Evolutionary conservation across 1,140 invertebrate species (phyloP).

Genomic region (Anadara kagoshimensis): DNA sequence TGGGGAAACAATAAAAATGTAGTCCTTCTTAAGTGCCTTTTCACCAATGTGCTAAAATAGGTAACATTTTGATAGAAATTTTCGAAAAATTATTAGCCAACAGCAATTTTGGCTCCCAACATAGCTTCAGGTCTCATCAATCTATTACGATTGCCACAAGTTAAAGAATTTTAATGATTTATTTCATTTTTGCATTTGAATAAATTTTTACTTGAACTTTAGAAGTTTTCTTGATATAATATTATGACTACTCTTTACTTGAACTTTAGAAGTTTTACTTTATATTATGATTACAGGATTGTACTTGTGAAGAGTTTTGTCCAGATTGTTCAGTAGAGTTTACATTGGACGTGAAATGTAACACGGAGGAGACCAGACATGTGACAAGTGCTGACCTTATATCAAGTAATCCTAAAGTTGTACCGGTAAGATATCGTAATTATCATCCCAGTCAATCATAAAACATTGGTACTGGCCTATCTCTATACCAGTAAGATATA

Average conservation of each 20-base stretch:
- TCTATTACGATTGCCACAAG: too few relatives aligned
- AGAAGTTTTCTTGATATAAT: too few relatives aligned
- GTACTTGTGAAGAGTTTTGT: conserved; percentile 97
- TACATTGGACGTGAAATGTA: conserved; percentile 95
- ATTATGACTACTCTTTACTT: too few relatives aligned
- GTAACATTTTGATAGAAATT: too few relatives aligned
- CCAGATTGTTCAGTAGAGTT: conserved; percentile 98
- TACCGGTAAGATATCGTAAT: conserved; percentile 80
- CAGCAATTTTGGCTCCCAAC: too few relatives aligned
- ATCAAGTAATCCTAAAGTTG: conserved; percentile 90
- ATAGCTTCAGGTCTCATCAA: too few relatives aligned
- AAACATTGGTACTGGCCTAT: neutral
- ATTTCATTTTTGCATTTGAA: neutral
- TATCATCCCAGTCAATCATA: neutral
- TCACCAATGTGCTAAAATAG: too few relatives aligned
- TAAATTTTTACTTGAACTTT: neutral
- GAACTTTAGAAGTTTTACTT: neutral
- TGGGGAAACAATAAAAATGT: too few relatives aligned
- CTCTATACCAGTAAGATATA: too few relatives aligned
- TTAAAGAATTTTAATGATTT: too few relatives aligned
- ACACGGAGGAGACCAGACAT: conserved; percentile 92
- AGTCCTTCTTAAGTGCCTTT: too few relatives aligned
- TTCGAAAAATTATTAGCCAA: too few relatives aligned
- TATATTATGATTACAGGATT: conserved; percentile 81
- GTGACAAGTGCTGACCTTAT: conserved; percentile 98